Base-by-base conservation (phyloP, 2,888 invertebrate genomes). In the Perithous albicinctus region DNA sequence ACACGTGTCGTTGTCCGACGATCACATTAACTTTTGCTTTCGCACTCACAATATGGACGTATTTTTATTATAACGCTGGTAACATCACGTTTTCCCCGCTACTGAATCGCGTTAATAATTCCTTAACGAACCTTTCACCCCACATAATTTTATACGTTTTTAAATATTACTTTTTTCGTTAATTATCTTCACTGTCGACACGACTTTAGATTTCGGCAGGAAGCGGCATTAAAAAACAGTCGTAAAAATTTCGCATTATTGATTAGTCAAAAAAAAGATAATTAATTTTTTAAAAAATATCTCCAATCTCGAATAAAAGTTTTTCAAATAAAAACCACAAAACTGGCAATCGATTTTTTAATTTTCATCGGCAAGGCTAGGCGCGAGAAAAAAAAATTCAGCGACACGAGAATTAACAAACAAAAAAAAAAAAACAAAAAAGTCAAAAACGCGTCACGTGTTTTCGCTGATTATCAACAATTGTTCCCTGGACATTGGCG, bases 401-500 rank as follows among this genome's bases (percentile, higher is more conserved):
- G 38, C 35, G 35, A 51, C n/a, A 23, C 20, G n/a, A 46, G 18
- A 46, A 29, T n/a, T 26, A 26, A 48, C 29, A 46, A 29, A n/a
- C n/a, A n/a, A n/a, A n/a, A n/a, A n/a, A n/a, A n/a, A n/a, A n/a
- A n/a, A n/a, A n/a, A n/a, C n/a, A n/a, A n/a, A n/a, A n/a, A n/a
- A n/a, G n/a, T n/a, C n/a, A n/a, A n/a, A n/a, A n/a, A n/a, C n/a
- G n/a, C n/a, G n/a, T n/a, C 38, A 51, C 67, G 48, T 12, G 29
- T 26, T 46, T n/a, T n/a, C 20, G 12, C 29, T 15, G 15, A 29
- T 69, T 56, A 61, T 74, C 67, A 69, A 70, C 56, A 59, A 82
- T 78, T 82, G 81, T 82, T 82, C 81, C 81, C 74, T 78, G 64
- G 69, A 48, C 48, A 75, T 82, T 78, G 81, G 74, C 78, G 59